Evolutionary conservation across 2,113 vertebrate species (phyloP).

Genomic region (Opisthocomus hoazin): DNA sequence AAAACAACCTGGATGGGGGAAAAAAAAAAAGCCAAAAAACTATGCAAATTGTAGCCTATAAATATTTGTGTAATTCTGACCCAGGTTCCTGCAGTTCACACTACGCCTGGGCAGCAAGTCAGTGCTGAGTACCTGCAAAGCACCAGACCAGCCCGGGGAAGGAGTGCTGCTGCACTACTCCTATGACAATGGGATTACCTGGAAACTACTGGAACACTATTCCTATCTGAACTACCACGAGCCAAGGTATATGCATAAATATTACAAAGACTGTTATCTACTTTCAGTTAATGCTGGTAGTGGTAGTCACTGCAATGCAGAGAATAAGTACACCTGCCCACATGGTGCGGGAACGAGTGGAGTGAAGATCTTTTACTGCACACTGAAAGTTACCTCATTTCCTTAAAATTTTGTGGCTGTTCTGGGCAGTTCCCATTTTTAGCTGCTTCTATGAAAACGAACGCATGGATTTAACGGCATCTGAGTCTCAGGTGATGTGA

Average conservation of each 20-base stretch:
- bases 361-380: not conserved
- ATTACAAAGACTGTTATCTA: not conserved
- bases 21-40: not conserved
- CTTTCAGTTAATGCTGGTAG: not conserved
- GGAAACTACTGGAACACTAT: constrained; percentile 94
- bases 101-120: constrained; percentile 92
- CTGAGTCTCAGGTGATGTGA: not conserved
- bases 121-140: constrained; percentile 91
- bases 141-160: constrained; percentile 92
- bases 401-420: not conserved
- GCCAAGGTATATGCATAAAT: constrained; percentile 78
- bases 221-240: constrained; percentile 94
- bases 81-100: constrained; percentile 95
- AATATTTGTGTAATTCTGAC: not conserved
- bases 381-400: not conserved
- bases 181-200: constrained; percentile 94
- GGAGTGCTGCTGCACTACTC: constrained; percentile 95
- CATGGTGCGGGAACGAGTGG: not conserved
- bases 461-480: not conserved
- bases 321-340: not conserved
- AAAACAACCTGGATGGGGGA: not conserved
- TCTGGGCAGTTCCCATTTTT: not conserved
- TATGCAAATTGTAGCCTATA: not conserved
- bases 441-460: not conserved
- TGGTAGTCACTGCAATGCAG: not conserved